phyloP scores from a whole-genome alignment of 2,888 invertebrate species.

The Perithous albicinctus region DNA sequence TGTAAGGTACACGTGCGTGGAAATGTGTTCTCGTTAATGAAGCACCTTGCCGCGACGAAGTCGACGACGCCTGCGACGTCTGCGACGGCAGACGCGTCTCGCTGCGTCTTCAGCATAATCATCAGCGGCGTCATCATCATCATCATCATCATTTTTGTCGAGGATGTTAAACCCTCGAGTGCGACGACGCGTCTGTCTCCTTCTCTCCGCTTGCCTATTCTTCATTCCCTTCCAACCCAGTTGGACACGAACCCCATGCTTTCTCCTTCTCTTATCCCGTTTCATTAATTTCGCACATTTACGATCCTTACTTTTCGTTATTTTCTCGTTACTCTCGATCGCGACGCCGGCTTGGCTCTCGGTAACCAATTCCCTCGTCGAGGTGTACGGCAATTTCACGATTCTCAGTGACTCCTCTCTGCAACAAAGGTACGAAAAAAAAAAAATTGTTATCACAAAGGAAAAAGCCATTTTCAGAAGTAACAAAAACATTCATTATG shows the following conservation, averaged over 20 bases:
- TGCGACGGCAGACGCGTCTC: constrained; percentile 66
- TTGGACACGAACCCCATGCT: constrained; percentile 33
- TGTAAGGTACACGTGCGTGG: constrained; percentile 9
- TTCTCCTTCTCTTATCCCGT: constrained; percentile 17
- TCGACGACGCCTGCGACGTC: constrained; percentile 71
- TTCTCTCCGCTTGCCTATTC: constrained; percentile 62
- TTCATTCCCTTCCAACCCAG: constrained; percentile 26
- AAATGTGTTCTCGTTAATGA: constrained; percentile 42
- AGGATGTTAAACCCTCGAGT: constrained; percentile 11
- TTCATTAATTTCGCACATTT: not conserved
- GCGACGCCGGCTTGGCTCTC: constrained; percentile 50
- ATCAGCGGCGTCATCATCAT: constrained; percentile 34
- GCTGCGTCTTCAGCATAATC: constrained; percentile 46
- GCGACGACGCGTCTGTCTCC: constrained; percentile 15
- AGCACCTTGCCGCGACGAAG: constrained; percentile 74
- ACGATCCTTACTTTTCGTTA: constrained; percentile 71
- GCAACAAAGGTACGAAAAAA: too few species aligned
- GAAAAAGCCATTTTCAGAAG: too few species aligned
- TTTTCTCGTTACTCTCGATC: constrained; percentile 51
- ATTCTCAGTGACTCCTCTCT: constrained; percentile 72
- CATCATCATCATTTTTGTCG: constrained; percentile 21
- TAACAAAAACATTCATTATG: too few species aligned
- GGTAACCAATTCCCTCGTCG: constrained; percentile 54
- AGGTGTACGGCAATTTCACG: constrained; percentile 71
- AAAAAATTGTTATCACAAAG: too few species aligned